Percentiles rank a stretch among this genome's conserved stretches.
Evolutionary conservation across 1,140 invertebrate genomes (phyloP).

Genomic region (Drosophila seguyi): DNA sequence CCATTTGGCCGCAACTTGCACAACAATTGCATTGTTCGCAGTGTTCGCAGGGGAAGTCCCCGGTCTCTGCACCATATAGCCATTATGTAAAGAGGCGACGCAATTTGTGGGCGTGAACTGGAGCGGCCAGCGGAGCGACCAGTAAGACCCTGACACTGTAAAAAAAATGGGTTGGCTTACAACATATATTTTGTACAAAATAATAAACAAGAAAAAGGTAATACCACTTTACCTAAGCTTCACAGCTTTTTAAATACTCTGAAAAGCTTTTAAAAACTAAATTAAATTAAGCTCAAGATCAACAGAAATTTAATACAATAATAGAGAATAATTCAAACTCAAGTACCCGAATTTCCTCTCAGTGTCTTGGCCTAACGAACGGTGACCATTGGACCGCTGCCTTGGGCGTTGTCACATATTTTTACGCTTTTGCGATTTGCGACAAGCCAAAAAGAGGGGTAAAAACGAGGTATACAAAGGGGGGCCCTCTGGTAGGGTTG

Average conservation of each 20-base stretch:
- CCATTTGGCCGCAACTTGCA: constrained; percentile 38
- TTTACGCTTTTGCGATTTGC: constrained; percentile 79
- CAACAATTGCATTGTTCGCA: constrained; percentile 72
- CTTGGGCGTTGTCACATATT: constrained; percentile 72
- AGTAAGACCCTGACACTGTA: background rate
- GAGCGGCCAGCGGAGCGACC: constrained; percentile 64
- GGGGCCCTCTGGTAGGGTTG: background rate
- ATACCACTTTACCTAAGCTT: too few relatives aligned
- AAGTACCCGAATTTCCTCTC: background rate
- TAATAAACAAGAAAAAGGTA: too few relatives aligned
- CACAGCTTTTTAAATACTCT: background rate
- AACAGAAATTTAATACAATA: background rate
- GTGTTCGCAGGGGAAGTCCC: constrained; percentile 53
- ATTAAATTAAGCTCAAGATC: background rate
- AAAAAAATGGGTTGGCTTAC: background rate
- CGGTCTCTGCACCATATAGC: constrained; percentile 10
- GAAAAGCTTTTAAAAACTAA: too few relatives aligned
- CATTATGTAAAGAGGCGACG: constrained; percentile 77
- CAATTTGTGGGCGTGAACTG: constrained; percentile 77
- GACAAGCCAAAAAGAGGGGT: constrained; percentile 30
- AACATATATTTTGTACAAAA: background rate
- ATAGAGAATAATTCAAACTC: background rate
- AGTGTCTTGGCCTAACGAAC: constrained; percentile 11
- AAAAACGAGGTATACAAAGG: background rate
- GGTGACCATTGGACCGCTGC: constrained; percentile 62